These are phyloP conservation scores for Idaea biselata DNA, from an alignment of 2,888 invertebrate species.

Conservation along the genomic window DNA sequence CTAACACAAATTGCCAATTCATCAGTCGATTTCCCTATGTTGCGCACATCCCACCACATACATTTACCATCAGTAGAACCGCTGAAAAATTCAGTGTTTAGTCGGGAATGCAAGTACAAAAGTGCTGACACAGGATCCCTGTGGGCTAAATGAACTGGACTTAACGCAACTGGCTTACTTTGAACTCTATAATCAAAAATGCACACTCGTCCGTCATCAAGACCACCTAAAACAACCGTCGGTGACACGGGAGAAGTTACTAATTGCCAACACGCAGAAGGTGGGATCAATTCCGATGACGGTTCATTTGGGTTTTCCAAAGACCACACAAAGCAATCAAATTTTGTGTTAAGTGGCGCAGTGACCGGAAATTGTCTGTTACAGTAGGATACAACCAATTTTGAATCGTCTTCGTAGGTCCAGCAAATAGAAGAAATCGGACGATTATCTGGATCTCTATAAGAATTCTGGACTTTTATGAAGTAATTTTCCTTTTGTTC, in stretches of 20 bases:
- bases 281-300: constrained; percentile 35
- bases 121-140: constrained; percentile 77
- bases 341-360: constrained; percentile 44
- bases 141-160: constrained; percentile 62
- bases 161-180: constrained; percentile 84
- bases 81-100: constrained; percentile 81
- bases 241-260: constrained; percentile 44
- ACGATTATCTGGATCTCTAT: constrained; percentile 74
- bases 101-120: constrained; percentile 79
- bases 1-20: constrained; percentile 81
- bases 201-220: constrained; percentile 55
- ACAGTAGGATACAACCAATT: constrained; percentile 83
- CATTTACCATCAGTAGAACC: constrained; percentile 82
- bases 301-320: constrained; percentile 59
- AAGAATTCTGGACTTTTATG: constrained; percentile 82
- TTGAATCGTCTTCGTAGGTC: constrained; percentile 82
- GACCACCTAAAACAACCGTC: constrained; percentile 44
- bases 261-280: constrained; percentile 50
- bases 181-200: constrained; percentile 89
- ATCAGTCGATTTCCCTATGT: constrained; percentile 79
- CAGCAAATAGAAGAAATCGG: constrained; percentile 82
- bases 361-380: constrained; percentile 41
- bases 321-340: constrained; percentile 84
- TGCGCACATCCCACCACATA: constrained; percentile 85
- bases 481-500: constrained; percentile 70